A percentile compares a stretch with the other conserved stretches of the same genome.
Conservation (phyloP, 2,797 vertebrate genomes). For the Phyllotis vaccarum region DNA sequence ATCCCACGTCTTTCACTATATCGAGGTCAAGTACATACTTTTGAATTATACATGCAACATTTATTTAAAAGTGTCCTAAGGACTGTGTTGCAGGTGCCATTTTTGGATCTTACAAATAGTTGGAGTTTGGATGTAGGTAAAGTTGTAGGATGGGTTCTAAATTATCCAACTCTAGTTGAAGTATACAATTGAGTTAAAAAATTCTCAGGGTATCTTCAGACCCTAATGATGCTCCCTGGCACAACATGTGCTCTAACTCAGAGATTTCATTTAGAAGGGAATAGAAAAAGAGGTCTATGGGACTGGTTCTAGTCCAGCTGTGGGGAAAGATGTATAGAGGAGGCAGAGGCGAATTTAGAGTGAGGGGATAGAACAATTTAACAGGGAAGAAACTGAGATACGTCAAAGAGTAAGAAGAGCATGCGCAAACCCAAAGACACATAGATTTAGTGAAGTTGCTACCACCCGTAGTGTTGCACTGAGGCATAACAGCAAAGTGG, state of each 20-base stretch:
- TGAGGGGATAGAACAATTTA: neutral
- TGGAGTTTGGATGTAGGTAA: slow-evolving; percentile 4
- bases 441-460: slow-evolving; percentile 39
- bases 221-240: neutral
- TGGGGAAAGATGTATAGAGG: too few species aligned
- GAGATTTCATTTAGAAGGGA: neutral
- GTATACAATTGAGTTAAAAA: neutral
- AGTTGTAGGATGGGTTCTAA: neutral
- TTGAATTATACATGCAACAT: neutral
- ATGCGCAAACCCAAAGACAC: neutral
- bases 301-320: neutral
- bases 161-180: neutral
- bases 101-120: neutral
- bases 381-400: neutral
- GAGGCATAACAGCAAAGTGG: slow-evolving; percentile 26
- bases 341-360: neutral
- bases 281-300: neutral
- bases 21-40: neutral
- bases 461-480: neutral
- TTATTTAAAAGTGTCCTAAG: neutral
- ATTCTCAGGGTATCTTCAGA: neutral
- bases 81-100: neutral
- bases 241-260: neutral
- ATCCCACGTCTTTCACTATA: slow-evolving; percentile 39
- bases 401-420: neutral